These are phyloP conservation scores for Todiramphus saurophagus DNA, from an alignment of 2,113 vertebrate species.

Conservation along the genomic window DNA sequence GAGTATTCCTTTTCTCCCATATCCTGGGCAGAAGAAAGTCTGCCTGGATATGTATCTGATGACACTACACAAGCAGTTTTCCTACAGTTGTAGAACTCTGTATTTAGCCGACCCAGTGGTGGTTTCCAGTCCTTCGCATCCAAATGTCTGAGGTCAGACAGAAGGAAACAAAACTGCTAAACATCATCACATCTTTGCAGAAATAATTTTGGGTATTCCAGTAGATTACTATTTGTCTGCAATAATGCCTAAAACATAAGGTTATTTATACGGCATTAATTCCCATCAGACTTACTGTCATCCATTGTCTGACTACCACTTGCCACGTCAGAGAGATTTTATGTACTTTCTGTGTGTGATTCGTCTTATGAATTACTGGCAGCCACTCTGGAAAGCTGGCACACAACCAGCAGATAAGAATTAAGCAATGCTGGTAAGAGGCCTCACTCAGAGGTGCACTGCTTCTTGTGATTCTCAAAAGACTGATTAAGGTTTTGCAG, in stretches of 20 bases:
- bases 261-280: background rate
- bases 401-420: background rate
- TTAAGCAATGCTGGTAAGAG: background rate
- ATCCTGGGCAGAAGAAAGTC: background rate
- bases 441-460: background rate
- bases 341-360: background rate
- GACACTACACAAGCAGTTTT: background rate
- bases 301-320: background rate
- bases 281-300: background rate
- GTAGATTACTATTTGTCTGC: background rate
- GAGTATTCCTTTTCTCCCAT: background rate
- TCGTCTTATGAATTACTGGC: background rate
- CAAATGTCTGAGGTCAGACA: background rate
- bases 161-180: background rate
- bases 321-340: background rate
- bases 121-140: background rate
- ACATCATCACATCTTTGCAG: background rate
- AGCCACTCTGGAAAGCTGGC: background rate
- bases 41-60: background rate
- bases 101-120: background rate
- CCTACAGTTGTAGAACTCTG: background rate
- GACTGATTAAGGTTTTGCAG: background rate
- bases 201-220: background rate
- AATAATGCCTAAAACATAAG: background rate
- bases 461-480: background rate